A percentile compares a stretch with the other conserved stretches of the same genome.
These are phyloP conservation scores for Drosophila repletoides DNA, from an alignment of 1,140 invertebrate genomes.

Conservation along the genomic window DNA sequence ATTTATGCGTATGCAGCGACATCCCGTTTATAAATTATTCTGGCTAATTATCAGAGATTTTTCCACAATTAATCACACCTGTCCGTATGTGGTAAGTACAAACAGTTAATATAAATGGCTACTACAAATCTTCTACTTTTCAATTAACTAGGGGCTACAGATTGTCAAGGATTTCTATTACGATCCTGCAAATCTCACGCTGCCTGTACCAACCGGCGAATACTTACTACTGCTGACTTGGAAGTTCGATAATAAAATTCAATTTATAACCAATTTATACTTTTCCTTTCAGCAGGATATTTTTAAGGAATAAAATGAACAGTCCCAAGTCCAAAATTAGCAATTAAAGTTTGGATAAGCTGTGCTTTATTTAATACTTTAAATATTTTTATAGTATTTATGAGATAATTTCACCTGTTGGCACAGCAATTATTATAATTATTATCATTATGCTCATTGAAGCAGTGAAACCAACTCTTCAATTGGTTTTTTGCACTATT, in stretches of 20 bases:
- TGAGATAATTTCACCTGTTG: no score
- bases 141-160: neutral
- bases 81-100: slow-evolving; percentile 34
- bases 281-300: slow-evolving; percentile 5
- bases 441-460: neutral
- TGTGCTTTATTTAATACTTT: neutral
- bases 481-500: no score
- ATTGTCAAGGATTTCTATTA: neutral
- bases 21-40: slow-evolving; percentile 14
- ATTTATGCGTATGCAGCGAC: neutral
- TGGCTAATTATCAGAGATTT: slow-evolving; percentile 1
- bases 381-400: no score
- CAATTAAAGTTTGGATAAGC: no score
- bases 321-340: neutral
- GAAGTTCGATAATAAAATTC: neutral
- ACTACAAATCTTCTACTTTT: neutral
- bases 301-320: neutral
- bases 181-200: neutral
- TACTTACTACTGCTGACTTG: neutral
- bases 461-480: neutral
- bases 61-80: slow-evolving; percentile 34
- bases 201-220: neutral
- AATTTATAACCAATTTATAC: slow-evolving; percentile 3
- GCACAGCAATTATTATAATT: no score
- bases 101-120: neutral